Conservation (phyloP, 2,113 vertebrate genomes). For the Zosterops pallidus region DNA sequence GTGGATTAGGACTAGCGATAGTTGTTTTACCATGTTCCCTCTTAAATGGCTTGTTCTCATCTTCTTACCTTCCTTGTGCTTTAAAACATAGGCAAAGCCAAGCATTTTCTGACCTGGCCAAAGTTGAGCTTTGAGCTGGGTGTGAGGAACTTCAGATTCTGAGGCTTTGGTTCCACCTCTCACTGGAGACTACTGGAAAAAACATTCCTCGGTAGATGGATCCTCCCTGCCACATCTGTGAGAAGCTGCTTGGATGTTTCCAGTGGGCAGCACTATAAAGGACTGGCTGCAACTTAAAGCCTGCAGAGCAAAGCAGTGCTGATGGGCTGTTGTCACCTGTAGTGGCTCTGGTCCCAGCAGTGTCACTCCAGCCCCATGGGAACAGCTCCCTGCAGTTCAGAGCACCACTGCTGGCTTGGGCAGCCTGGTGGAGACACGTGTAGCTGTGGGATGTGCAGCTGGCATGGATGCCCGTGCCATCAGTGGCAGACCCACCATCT, state of each 20-base stretch:
- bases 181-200: not conserved
- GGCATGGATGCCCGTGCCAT: not conserved
- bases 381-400: not conserved
- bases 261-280: rapidly evolving
- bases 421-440: not conserved
- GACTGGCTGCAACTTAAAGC: not conserved
- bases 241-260: not conserved
- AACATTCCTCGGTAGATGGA: not conserved
- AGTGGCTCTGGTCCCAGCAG: not conserved
- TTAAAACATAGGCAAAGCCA: not conserved
- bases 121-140: not conserved
- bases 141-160: not conserved
- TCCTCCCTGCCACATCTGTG: not conserved
- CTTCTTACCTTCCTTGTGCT: not conserved
- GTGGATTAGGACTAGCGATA: not conserved
- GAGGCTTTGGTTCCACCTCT: not conserved
- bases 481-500: not conserved
- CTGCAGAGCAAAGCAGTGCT: rapidly evolving
- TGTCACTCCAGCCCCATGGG: not conserved
- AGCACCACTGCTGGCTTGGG: rapidly evolving
- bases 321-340: rapidly evolving
- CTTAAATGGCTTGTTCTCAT: not conserved
- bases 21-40: not conserved
- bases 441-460: not conserved
- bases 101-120: not conserved